Evolutionary conservation across 2,113 vertebrate species (phyloP), one percentile per base, ranked within the genome.

Genomic region (Athene cunicularia): DNA sequence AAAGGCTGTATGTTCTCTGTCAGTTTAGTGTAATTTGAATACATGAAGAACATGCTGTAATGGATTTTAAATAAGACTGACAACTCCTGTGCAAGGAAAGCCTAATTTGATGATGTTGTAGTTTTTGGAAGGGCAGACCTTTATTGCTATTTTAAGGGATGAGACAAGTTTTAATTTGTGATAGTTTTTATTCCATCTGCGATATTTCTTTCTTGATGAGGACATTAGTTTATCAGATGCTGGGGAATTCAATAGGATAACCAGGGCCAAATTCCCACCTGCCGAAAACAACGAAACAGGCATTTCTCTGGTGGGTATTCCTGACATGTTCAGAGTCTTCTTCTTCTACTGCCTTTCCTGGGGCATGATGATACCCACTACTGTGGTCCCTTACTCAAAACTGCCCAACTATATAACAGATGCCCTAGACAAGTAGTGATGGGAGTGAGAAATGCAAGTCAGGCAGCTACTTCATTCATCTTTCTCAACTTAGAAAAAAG

Each of bases 401-500:
- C n/a, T 90, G 74, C 66, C 87, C 63, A 28, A 62, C 50, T 72
- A 30, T 52, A 41, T 30, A 32, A 39, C 49, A 82, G 74, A 24
- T 80, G 66, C 53, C 41, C 53, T 62, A 49, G 63, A 80, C 37
- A 79, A 62, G 37, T 6, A 80, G 32, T 11, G 39, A 62, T 0
- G 9, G 50, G 63, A 85, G 63, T 30, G 55, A 83, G 91, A 95
- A 95, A 76, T 39, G 30, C 91, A 67, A 93, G 58, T 71, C 59
- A 86, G 62, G 77, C 77, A 90, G 47, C 28, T 66, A 22, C 1
- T 55, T 95, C 79, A 91, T 94, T 91, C 89, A 93, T 90, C 77
- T 91, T 88, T 95, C 58, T 95, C 50, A 95, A 45, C 23, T 45
- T 55, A 85, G 66, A 74, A 76, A 94, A 95, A 95, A 87, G 35